phyloP scores from a whole-genome alignment of 2,113 vertebrate species.

The Phasianus colchicus region DNA sequence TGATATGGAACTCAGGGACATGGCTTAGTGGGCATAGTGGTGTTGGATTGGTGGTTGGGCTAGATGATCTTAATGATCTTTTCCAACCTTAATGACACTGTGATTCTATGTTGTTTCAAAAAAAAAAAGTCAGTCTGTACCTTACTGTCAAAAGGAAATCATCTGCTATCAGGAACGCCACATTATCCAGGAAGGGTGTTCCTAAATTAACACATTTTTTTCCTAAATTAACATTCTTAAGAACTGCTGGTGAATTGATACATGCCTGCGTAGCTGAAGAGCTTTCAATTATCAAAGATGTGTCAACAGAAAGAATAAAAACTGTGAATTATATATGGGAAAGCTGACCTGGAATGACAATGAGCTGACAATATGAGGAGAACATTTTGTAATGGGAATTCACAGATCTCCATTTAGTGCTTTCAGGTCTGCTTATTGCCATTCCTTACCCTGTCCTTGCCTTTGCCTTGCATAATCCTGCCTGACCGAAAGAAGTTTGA shows the following conservation, averaged over 20 bases:
- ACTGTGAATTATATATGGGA: fast-evolving
- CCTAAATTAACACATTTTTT: background rate
- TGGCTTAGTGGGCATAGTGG: too few species aligned
- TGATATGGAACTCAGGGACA: too few species aligned
- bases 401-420: background rate
- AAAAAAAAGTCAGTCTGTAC: background rate
- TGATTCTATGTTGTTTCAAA: too few species aligned
- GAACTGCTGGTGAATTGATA: background rate
- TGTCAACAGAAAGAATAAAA: background rate
- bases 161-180: background rate
- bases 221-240: background rate
- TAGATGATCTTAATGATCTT: too few species aligned
- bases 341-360: background rate
- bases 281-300: background rate
- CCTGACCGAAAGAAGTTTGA: background rate
- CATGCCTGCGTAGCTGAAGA: background rate
- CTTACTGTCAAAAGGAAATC: background rate
- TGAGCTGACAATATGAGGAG: background rate
- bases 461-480: background rate
- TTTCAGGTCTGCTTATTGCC: background rate
- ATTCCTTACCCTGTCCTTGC: background rate
- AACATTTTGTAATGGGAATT: background rate
- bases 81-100: too few species aligned
- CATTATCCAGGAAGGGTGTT: background rate
- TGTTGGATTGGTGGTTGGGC: too few species aligned